A percentile compares a stretch with the other conserved stretches of the same genome.
phyloP scores from a whole-genome alignment of 2,888 invertebrate genomes.

The Meiosimyza platycephala region DNA sequence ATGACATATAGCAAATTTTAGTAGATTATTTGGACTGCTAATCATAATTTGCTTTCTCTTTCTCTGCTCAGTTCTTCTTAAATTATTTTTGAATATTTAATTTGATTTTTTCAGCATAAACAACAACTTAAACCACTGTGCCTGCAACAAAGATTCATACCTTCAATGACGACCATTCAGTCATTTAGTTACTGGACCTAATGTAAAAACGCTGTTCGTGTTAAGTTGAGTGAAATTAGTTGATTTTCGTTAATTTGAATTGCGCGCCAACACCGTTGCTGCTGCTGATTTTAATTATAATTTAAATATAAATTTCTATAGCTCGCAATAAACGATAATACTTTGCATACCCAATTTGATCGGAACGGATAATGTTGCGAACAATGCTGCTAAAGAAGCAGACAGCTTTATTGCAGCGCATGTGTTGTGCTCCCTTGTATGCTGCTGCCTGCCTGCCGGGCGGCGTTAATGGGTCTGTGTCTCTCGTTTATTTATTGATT shows the following conservation, averaged over 20 bases:
- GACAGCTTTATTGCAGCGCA: constrained; percentile 18
- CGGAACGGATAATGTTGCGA: background rate
- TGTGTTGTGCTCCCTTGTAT: background rate
- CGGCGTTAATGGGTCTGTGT: constrained; percentile 17
- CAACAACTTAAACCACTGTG: too few relatives aligned
- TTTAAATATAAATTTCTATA: constrained; percentile 6
- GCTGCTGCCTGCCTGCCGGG: too few relatives aligned
- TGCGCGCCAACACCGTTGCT: constrained; percentile 20
- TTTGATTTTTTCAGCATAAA: too few relatives aligned
- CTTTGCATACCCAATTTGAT: background rate
- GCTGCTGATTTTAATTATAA: constrained; percentile 20
- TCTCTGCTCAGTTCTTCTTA: too few relatives aligned
- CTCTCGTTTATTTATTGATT: constrained; percentile 32
- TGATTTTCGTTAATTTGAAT: constrained; percentile 37
- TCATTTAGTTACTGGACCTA: constrained; percentile 42
- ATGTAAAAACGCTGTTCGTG: constrained; percentile 58
- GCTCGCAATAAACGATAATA: background rate
- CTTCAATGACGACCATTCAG: too few relatives aligned
- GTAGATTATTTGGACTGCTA: too few relatives aligned
- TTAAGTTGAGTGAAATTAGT: constrained; percentile 56
- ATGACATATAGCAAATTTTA: too few relatives aligned
- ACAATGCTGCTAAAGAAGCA: constrained; percentile 9
- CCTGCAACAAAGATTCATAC: too few relatives aligned
- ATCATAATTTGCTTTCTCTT: too few relatives aligned
- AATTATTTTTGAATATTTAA: too few relatives aligned